phyloP scores from a whole-genome alignment of 1,140 invertebrate species.

The Penaeus chinensis region DNA sequence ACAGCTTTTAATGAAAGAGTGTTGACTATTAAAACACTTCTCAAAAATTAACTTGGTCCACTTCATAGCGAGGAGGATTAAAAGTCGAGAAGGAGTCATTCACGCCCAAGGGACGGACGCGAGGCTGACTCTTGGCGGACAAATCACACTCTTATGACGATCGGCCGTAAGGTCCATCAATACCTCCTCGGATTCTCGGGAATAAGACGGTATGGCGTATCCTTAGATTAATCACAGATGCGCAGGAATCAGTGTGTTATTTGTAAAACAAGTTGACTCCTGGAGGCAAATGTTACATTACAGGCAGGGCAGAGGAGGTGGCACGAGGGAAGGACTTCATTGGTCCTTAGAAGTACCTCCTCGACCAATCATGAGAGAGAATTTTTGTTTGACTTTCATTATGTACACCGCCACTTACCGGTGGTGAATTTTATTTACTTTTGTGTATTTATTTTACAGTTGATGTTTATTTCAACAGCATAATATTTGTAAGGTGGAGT shows the following conservation, averaged over 20 bases:
- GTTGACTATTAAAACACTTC: slow-evolving; percentile 65
- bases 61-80: slow-evolving; percentile 64
- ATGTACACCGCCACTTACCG: slow-evolving; percentile 24
- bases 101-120: slow-evolving; percentile 21
- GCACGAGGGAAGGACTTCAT: neutral
- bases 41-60: slow-evolving; percentile 64
- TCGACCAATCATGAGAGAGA: slow-evolving; percentile 35
- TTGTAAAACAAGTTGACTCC: slow-evolving; percentile 64
- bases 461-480: slow-evolving; percentile 3
- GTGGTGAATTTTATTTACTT: slow-evolving; percentile 24
- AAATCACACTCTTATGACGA: neutral
- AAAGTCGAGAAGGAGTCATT: slow-evolving; percentile 59
- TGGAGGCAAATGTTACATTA: slow-evolving; percentile 61
- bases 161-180: slow-evolving; percentile 16
- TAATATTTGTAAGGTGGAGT: neutral
- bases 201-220: slow-evolving; percentile 33
- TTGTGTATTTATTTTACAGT: slow-evolving; percentile 19
- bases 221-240: slow-evolving; percentile 63
- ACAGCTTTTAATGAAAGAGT: slow-evolving; percentile 64
- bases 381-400: slow-evolving; percentile 56
- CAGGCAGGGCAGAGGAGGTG: slow-evolving; percentile 39
- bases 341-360: slow-evolving; percentile 31
- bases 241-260: slow-evolving; percentile 64
- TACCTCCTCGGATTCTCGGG: neutral
- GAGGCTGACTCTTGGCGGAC: neutral